Percentiles rank a stretch among this genome's conserved stretches.
phyloP scores from a whole-genome alignment of 1,140 invertebrate genomes.

The Cydia splendana region DNA sequence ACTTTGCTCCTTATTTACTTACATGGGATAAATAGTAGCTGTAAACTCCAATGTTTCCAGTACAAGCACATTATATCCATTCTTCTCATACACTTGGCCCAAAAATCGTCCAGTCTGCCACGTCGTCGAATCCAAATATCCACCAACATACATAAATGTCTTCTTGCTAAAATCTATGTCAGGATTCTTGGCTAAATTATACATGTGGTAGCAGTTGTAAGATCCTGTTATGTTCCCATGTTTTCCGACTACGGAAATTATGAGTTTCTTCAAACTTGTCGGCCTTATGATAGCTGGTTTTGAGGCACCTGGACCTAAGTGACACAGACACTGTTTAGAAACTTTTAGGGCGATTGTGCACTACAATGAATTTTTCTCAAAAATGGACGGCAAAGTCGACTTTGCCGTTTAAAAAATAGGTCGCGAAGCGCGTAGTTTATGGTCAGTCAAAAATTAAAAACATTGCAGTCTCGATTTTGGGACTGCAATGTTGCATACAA shows the following conservation, averaged over 20 bases:
- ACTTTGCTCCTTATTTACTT: too few relatives aligned
- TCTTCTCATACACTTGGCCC: slow-evolving; percentile 2
- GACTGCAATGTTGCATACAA: too few relatives aligned
- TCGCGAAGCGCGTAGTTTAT: too few relatives aligned
- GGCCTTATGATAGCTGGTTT: background rate
- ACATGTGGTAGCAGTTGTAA: background rate
- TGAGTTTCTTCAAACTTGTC: background rate
- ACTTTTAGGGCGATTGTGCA: too few relatives aligned
- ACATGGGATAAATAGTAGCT: slow-evolving; percentile 57
- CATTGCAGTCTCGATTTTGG: too few relatives aligned
- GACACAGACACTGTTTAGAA: background rate
- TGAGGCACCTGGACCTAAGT: background rate
- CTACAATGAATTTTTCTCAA: too few relatives aligned
- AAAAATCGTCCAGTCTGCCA: background rate
- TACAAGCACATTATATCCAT: background rate
- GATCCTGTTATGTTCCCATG: slow-evolving; percentile 18
- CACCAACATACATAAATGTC: slow-evolving; percentile 7
- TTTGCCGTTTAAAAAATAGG: too few relatives aligned
- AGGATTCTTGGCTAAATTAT: slow-evolving; percentile 5
- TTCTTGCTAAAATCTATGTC: slow-evolving; percentile 1
- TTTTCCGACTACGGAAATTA: background rate
- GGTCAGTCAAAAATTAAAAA: too few relatives aligned
- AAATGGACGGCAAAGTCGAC: too few relatives aligned
- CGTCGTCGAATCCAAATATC: slow-evolving; percentile 5
- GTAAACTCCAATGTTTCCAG: slow-evolving; percentile 44